Base-by-base conservation (phyloP, 2,797 vertebrate genomes). In the Melanotaenia pygmaea region DNA sequence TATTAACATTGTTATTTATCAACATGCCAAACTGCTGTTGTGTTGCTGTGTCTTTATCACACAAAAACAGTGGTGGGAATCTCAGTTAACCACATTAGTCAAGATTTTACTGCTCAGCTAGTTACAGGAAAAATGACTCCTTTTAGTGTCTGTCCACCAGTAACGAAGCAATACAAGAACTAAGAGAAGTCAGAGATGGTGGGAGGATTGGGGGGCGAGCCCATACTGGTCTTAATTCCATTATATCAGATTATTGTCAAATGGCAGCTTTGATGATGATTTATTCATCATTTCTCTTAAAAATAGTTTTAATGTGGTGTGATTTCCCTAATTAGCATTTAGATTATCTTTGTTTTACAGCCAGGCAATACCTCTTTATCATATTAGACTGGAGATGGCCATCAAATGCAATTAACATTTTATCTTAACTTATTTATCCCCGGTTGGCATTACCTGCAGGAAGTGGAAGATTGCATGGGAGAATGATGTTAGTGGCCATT, bases 401-500 rank as follows among this genome's bases (percentile, higher is more conserved):
- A 94, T 94, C 94, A 93, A 94, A 95, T 91, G 91, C 92, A 93
- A 95, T 95, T 94, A 96, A 95, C 91, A 94, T 94, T 95, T 94
- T 93, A 91, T 92, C 89, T 90, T 92, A 93, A 92, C 86, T 86
- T 93, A 94, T 95, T 96, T 95, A 95, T 94, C 92, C 85, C 85
- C 18, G 81, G 88, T 91, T 89, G 91, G 91, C 92, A 93, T 93
- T 89, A 92, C 92, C 93, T 85, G 85, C 92, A 93, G 94, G 93
- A 94, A 89, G 89, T 86, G 83, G 86, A 89, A 94, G 94, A 95
- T 95, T 94, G 93, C 92, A 82, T 81, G 60, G 79, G 86, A 92
- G 92, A 94, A 94, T 92, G 91, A 92, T 93, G 93, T 94, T 95
- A 92, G 91, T 84, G 85, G 88, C 92, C 90, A 93, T 95, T 94